A percentile compares a stretch with the other conserved stretches of the same genome.
Evolutionary conservation across 2,113 vertebrate genomes (phyloP).

Genomic region (Blennius ocellaris): DNA sequence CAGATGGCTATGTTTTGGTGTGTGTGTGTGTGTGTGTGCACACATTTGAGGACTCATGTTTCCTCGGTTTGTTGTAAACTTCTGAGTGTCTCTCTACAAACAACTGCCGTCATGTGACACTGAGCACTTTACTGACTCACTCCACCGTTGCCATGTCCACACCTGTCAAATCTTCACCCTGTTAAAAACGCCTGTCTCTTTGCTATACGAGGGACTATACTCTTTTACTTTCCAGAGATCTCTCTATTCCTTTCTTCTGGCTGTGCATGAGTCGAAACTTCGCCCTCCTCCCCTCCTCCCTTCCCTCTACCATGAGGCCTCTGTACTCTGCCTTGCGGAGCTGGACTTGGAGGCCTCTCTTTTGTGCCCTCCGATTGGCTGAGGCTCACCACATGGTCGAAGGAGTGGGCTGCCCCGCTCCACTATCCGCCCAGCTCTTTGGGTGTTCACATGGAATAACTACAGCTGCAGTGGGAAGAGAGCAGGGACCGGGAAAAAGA

Average conservation of each 20-base stretch:
- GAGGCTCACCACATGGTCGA: conserved; percentile 81
- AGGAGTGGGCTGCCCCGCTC: conserved; percentile 78
- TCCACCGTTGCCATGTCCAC: not conserved
- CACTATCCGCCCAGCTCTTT: conserved; percentile 70
- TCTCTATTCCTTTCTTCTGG: conserved; percentile 19
- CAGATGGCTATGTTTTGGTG: conserved; percentile 26
- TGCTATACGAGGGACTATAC: conserved; percentile 22
- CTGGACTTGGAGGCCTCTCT: conserved; percentile 65
- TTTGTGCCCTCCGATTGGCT: conserved; percentile 72
- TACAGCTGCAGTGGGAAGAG: conserved; percentile 83
- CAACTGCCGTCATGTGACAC: conserved; percentile 70
- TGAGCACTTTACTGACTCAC: conserved; percentile 54
- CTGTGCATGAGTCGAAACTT: not conserved
- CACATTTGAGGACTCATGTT: conserved; percentile 46
- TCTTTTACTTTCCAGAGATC: conserved; percentile 32
- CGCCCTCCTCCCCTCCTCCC: conserved; percentile 23
- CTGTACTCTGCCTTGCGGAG: conserved; percentile 62
- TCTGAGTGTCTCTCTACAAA: conserved; percentile 63
- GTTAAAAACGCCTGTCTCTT: not conserved
- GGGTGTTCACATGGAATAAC: conserved; percentile 85
- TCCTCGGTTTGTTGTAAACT: conserved; percentile 70
- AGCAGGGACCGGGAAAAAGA: conserved; percentile 73
- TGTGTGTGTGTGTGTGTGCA: conserved; percentile 14
- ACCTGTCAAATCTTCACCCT: not conserved
- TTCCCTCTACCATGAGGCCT: conserved; percentile 72